These are phyloP conservation scores for Aspidiotus rigidus DNA, from an alignment of 2,888 invertebrate genomes.

Conservation along the genomic window DNA sequence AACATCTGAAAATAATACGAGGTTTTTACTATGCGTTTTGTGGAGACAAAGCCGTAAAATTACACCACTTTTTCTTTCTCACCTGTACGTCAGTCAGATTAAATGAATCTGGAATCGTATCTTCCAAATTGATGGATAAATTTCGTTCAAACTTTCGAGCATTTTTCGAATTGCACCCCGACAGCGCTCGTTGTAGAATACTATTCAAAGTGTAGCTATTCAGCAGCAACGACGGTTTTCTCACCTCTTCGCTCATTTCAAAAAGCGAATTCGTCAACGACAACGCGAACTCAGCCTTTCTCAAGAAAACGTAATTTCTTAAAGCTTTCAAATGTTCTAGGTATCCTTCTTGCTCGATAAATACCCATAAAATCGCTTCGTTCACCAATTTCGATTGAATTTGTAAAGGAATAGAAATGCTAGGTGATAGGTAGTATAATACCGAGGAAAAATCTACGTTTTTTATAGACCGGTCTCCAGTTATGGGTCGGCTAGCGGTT, in stretches of 20 bases:
- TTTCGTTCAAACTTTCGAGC: constrained; percentile 15
- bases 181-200: constrained; percentile 15
- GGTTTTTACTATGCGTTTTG: not conserved
- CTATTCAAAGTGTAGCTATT: constrained; percentile 18
- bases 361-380: constrained; percentile 22
- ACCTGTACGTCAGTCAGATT: constrained; percentile 16
- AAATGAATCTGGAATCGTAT: constrained; percentile 12
- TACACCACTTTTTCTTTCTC: constrained; percentile 2
- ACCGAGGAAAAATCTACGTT: constrained; percentile 22
- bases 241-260: constrained; percentile 15
- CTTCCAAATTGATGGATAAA: constrained; percentile 9
- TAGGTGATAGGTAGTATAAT: constrained; percentile 7
- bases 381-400: constrained; percentile 23
- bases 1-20: constrained; percentile 21
- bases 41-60: not conserved
- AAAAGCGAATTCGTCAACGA: constrained; percentile 19
- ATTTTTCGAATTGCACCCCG: constrained; percentile 3
- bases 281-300: constrained; percentile 19
- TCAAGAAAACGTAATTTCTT: constrained; percentile 16
- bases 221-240: constrained; percentile 15
- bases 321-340: constrained; percentile 22
- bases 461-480: not conserved
- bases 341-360: constrained; percentile 23
- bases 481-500: not conserved
- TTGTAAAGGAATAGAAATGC: constrained; percentile 9